Conservation (phyloP, 2,113 vertebrate genomes). For the Coryphaenoides rupestris region DNA sequence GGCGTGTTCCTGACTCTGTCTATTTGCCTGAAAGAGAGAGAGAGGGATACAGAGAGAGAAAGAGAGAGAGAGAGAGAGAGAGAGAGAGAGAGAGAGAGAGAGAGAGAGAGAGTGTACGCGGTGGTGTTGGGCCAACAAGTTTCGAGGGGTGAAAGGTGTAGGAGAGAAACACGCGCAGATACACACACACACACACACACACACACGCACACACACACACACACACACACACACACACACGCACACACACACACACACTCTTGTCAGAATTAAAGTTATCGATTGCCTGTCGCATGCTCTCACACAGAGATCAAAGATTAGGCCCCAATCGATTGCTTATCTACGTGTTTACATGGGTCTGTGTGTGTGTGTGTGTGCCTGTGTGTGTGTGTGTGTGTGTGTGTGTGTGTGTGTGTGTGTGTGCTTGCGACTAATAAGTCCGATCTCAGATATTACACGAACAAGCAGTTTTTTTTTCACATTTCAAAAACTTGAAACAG, state of each 20-base stretch:
- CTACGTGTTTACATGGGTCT: conserved; percentile 37
- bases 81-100: background rate
- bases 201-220: conserved; percentile 56
- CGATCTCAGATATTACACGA: too few relatives aligned
- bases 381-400: too few relatives aligned
- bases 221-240: too few relatives aligned
- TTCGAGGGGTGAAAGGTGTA: conserved; percentile 18
- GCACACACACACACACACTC: conserved; percentile 57
- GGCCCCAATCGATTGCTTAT: conserved; percentile 55
- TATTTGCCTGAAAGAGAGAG: background rate
- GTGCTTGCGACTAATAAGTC: too few relatives aligned
- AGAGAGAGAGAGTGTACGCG: background rate
- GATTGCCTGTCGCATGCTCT: conserved; percentile 56
- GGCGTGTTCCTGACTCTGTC: conserved; percentile 34
- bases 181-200: conserved; percentile 55
- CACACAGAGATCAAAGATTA: conserved; percentile 58
- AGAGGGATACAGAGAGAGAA: background rate
- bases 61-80: background rate
- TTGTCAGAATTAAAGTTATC: conserved; percentile 68
- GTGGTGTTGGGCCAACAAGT: conserved; percentile 7
- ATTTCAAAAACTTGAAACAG: too few relatives aligned
- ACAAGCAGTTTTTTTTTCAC: too few relatives aligned
- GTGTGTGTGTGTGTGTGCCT: conserved; percentile 1
- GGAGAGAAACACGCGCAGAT: conserved; percentile 58
- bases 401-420: too few relatives aligned